Evolutionary conservation across 2,797 vertebrate species (phyloP).

Genomic region (Cichlasoma orientale): DNA sequence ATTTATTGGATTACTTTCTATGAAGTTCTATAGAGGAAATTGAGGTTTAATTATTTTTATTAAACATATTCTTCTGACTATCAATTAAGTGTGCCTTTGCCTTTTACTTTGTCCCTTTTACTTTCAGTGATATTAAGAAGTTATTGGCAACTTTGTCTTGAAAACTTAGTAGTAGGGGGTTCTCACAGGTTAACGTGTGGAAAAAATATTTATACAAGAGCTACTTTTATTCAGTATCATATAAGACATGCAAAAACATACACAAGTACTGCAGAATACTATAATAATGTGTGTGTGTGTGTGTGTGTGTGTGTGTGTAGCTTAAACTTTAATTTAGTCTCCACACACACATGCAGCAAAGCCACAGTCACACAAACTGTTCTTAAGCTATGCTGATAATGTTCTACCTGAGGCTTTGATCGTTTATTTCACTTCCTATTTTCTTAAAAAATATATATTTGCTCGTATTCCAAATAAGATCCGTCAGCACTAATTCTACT

Average conservation of each 20-base stretch:
- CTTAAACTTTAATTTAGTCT: neutral
- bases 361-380: neutral
- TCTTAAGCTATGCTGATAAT: no score
- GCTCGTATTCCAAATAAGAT: no score
- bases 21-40: slow-evolving; percentile 99
- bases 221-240: neutral
- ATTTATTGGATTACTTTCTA: slow-evolving; percentile 99
- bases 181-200: no score
- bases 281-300: no score
- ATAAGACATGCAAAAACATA: neutral
- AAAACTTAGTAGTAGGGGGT: no score
- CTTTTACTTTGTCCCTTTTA: slow-evolving; percentile 63
- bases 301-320: no score
- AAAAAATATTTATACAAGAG: no score
- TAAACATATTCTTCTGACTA: slow-evolving; percentile 99
- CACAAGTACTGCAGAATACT: neutral
- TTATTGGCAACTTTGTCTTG: neutral
- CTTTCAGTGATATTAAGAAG: neutral
- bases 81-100: slow-evolving; percentile 85
- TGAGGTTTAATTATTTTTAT: slow-evolving; percentile 99
- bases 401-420: neutral
- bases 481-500: no score
- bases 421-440: neutral
- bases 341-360: neutral
- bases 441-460: neutral